Conservation (phyloP, 2,888 invertebrate genomes). For the Nycteola revayana region DNA sequence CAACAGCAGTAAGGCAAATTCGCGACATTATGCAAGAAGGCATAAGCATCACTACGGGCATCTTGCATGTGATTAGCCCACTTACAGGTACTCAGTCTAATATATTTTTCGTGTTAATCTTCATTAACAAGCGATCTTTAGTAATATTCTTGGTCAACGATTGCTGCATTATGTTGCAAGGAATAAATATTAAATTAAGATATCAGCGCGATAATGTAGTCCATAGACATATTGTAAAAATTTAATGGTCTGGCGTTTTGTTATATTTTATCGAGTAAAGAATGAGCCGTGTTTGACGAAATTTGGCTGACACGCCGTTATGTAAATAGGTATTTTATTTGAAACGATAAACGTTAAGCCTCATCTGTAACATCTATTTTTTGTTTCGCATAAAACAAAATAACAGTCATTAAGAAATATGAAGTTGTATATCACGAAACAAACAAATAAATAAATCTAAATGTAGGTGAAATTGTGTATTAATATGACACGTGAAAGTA, state of each 20-base stretch:
- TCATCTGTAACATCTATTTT: no score
- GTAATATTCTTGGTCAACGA: conserved; percentile 5
- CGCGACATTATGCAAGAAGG: conserved; percentile 42
- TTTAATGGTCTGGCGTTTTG: no score
- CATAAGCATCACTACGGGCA: conserved; percentile 32
- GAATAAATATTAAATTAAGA: conserved; percentile 3
- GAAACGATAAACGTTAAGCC: no score
- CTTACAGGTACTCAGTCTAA: neutral
- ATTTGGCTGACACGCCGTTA: no score
- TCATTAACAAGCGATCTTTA: conserved; percentile 3
- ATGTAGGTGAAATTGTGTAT: conserved; percentile 62
- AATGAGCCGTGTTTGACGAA: no score
- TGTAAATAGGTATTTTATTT: no score
- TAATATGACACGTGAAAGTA: conserved; percentile 67
- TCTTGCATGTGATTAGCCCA: conserved; percentile 41
- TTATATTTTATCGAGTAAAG: no score
- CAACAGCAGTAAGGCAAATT: conserved; percentile 30
- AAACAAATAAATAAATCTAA: conserved; percentile 15
- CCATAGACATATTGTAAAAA: no score
- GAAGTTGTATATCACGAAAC: no score
- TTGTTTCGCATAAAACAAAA: no score
- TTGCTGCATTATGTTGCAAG: conserved; percentile 11
- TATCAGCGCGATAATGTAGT: no score
- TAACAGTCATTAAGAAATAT: no score
- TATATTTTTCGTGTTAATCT: conserved; percentile 13